Evolutionary conservation across 2,113 vertebrate genomes (phyloP), one percentile per base, ranked within the genome.

Genomic region (Apaloderma vittatum): DNA sequence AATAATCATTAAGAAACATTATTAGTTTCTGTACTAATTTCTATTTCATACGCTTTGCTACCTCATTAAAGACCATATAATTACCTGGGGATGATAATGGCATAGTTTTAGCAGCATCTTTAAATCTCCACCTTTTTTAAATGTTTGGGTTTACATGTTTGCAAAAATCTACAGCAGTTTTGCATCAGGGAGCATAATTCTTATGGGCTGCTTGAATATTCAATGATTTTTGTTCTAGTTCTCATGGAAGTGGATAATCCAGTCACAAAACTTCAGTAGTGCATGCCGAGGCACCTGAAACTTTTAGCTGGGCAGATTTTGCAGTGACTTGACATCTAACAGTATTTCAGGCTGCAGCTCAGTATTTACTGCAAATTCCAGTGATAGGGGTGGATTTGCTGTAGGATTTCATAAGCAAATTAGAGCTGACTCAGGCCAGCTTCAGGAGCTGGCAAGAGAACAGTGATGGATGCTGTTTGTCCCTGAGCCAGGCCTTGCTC

Each of bases 21-120:
- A 84, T 85, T 95, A 88, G 90, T 93, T 93, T 93, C 59, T 43
- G 45, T 26, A 77, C 49, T 92, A 57, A 75, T 92, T 96, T 94
- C 59, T 88, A 24, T 15, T 83, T 93, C 27, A 11, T 77, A 34
- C 3, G 1, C 46, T 96, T 80, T 86, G 51, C 71, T 70, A 55
- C 43, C 55, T 93, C 75, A 59, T 92, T 91, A 92, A 83, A 88
- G 40, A 24, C 36, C 9, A 6, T 68, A 76, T 4, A 82, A 52
- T 78, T 91, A 85, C 51, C 86, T 81, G 37, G 80, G 52, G 45
- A 91, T 55, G 48, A 59, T 75, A 87, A 91, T 14, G 22, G 66
- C 58, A 61, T 75, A 4, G 34, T 93, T 93, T 92, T 59, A 86
- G 34, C 22, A 59, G 14, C 22, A 52, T 16, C n/a, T 82, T 36